Conservation (phyloP, 1,140 invertebrate genomes). For the Drosophila teissieri region DNA sequence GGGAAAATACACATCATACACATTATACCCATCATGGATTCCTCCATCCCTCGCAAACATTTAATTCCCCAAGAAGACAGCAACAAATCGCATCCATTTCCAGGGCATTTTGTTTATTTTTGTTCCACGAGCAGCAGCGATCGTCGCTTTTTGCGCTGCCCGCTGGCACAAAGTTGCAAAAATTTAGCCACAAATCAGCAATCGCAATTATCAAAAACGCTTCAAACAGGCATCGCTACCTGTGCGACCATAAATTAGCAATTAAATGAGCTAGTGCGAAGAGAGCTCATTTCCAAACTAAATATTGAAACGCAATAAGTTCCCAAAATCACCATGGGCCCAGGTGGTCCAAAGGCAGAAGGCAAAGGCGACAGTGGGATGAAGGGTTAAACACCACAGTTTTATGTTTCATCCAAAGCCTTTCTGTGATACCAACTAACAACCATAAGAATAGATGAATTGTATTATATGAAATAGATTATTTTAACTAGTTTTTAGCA, state of each 20-base stretch:
- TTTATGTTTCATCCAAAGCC: background rate
- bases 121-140: constrained; percentile 16
- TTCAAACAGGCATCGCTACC: constrained; percentile 37
- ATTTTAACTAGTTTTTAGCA: too few relatives aligned
- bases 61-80: constrained; percentile 10
- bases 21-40: background rate
- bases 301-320: constrained; percentile 83
- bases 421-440: background rate
- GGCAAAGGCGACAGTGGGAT: constrained; percentile 26
- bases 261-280: constrained; percentile 78
- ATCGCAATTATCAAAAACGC: constrained; percentile 72
- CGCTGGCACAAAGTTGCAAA: constrained; percentile 74
- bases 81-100: constrained; percentile 18
- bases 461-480: background rate
- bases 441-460: too few relatives aligned
- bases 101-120: constrained; percentile 61
- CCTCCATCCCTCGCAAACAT: constrained; percentile 7
- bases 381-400: background rate
- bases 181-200: constrained; percentile 68
- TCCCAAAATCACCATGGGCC: constrained; percentile 35
- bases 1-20: constrained; percentile 42
- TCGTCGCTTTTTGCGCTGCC: constrained; percentile 11
- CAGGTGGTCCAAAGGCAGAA: constrained; percentile 11
- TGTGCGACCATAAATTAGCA: constrained; percentile 72
- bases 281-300: constrained; percentile 67